Conservation (phyloP, 2,888 invertebrate genomes). For the Cistogaster globosa region DNA sequence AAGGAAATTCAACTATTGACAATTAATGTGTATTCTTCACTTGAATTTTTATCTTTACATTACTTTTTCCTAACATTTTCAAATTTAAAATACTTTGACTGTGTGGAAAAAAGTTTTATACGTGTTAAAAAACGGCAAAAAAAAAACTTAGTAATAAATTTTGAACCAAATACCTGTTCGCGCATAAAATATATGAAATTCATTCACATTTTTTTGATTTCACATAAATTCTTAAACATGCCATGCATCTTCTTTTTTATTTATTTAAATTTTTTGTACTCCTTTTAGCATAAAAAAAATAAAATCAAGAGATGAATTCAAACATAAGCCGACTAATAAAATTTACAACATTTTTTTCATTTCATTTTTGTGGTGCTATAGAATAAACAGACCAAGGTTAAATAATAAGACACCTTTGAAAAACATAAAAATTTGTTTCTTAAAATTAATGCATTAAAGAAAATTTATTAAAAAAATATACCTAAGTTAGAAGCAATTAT, state of each 20-base stretch:
- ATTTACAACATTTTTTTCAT: conserved; percentile 2
- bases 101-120: conserved; percentile 7
- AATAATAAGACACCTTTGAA: no score
- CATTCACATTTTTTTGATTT: conserved; percentile 62
- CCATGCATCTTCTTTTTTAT: conserved; percentile 7
- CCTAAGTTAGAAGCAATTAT: no score
- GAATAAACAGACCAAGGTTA: no score
- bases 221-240: conserved; percentile 51
- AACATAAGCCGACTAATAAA: conserved; percentile 43
- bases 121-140: conserved; percentile 12
- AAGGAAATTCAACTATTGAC: no score
- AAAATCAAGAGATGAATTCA: not conserved
- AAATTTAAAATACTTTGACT: conserved; percentile 18
- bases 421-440: no score
- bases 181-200: conserved; percentile 68
- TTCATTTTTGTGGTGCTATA: no score
- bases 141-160: conserved; percentile 55
- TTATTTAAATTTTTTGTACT: not conserved
- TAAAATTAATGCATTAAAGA: no score
- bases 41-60: no score
- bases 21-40: not conserved
- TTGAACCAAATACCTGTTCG: conserved; percentile 59
- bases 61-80: not conserved
- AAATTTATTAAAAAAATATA: no score
- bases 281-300: not conserved